Evolutionary conservation across 2,113 vertebrate genomes (phyloP), one percentile per base, ranked within the genome.

Genomic region (Channa maculata): DNA sequence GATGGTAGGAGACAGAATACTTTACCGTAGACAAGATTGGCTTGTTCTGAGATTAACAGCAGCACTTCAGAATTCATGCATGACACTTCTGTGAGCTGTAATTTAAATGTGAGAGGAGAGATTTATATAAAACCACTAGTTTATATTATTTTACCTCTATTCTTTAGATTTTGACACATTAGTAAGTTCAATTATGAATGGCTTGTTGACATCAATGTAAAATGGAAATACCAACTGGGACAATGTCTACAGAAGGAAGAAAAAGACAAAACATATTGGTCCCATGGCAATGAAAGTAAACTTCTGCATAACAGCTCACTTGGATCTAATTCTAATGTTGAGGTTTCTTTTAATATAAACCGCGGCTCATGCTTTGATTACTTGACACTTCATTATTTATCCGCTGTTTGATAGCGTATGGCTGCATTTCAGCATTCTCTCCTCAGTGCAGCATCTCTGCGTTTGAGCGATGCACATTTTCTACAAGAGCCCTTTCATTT

Each of bases 401-500:
- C 72, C 65, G 64, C 57, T 37, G 82, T 69, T 89, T 82, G 71
- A n/a, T 46, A 51, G 72, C 7, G 50, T 66, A 63, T 37, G 59
- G 67, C 84, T 82, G 73, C 67, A 53, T 82, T 80, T 61, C 80
- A 74, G 66, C 77, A 52, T 61, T 68, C 59, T 68, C 51, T 57
- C 33, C 59, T 76, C 76, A 14, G 61, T 2, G 58, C 66, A 38
- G 66, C 65, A 50, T 62, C 60, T 83, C 60, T 4, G 24, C 51
- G 70, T 79, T 76, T 84, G 57, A 89, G 79, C 51, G 37, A 38
- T 6, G 51, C 65, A 62, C 75, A 62, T 74, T 88, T 86, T 66
- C 77, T 64, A 78, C 85, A 75, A 79, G 83, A 78, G 65, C 67
- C 66, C 71, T 85, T 87, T 87, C 80, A 86, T 89, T 88, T 92